These are phyloP conservation scores for Porites lobata DNA, from an alignment of 92 coral and sea anemone species.

Conservation along the genomic window DNA sequence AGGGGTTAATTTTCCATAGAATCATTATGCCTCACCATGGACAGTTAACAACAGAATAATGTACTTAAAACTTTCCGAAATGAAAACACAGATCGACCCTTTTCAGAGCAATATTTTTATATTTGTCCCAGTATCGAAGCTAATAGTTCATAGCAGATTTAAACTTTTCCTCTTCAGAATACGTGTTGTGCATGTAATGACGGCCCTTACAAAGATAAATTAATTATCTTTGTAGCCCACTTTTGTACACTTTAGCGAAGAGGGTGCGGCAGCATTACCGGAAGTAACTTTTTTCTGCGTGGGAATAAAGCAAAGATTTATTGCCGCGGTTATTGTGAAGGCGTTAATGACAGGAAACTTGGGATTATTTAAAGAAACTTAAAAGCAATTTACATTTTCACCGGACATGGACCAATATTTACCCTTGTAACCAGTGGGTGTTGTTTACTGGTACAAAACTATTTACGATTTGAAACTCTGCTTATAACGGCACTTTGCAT, in stretches of 20 bases:
- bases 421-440: not conserved
- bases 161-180: not conserved
- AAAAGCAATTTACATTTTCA: constrained; percentile 29
- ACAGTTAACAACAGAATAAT: no score
- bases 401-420: constrained; percentile 35
- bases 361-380: constrained; percentile 26
- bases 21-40: no score
- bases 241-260: not conserved
- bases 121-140: not conserved
- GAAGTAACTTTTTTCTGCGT: constrained; percentile 15
- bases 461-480: no score
- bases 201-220: constrained; percentile 2
- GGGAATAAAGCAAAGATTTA: not conserved
- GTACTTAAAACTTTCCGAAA: no score
- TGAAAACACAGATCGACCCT: no score
- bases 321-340: not conserved
- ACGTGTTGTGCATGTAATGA: constrained; percentile 31
- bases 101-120: no score
- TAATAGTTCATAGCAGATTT: not conserved
- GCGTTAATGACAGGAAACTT: constrained; percentile 38
- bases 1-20: no score
- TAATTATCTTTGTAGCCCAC: not conserved
- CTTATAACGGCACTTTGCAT: no score
- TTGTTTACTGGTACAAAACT: not conserved
- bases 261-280: constrained; percentile 27